phyloP scores from a whole-genome alignment of 2,113 vertebrate genomes.

The Nansenia antarctica region DNA sequence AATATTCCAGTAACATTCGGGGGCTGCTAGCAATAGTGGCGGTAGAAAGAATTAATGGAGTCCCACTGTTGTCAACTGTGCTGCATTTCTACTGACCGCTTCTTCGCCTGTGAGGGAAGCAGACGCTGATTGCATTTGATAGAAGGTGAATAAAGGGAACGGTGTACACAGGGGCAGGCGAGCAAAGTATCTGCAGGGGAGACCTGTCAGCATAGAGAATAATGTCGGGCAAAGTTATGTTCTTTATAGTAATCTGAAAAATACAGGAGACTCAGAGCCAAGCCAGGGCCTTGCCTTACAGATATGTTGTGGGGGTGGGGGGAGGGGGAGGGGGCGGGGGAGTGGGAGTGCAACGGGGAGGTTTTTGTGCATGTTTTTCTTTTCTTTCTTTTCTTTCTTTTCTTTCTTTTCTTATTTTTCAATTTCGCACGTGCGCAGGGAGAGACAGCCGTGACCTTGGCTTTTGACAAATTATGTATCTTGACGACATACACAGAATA shows the following conservation, averaged over 20 bases:
- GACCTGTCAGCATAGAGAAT: slow-evolving; percentile 67
- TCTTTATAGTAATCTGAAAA: slow-evolving; percentile 65
- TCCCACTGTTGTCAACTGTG: slow-evolving; percentile 59
- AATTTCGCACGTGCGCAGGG: too few species aligned
- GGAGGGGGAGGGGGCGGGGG: not conserved
- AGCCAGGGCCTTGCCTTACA: slow-evolving; percentile 41
- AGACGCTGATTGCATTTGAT: slow-evolving; percentile 74
- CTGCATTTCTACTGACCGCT: slow-evolving; percentile 60
- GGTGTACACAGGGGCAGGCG: slow-evolving; percentile 60
- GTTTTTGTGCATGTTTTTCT: not conserved
- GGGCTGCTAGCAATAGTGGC: slow-evolving; percentile 45
- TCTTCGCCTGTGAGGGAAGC: slow-evolving; percentile 46
- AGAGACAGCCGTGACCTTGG: slow-evolving; percentile 33
- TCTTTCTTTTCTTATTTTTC: slow-evolving; percentile 1
- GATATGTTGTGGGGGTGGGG: slow-evolving; percentile 15
- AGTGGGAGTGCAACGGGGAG: not conserved
- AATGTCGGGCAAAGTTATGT: slow-evolving; percentile 67
- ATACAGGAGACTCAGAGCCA: slow-evolving; percentile 29
- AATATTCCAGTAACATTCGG: slow-evolving; percentile 67
- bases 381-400: slow-evolving; percentile 47
- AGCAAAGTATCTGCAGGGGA: slow-evolving; percentile 66
- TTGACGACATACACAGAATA: slow-evolving; percentile 56
- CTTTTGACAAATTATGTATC: slow-evolving; percentile 51
- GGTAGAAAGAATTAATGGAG: slow-evolving; percentile 68
- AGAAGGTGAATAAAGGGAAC: slow-evolving; percentile 60